Conservation (phyloP, 2,797 vertebrate genomes). For the Phylloscopus collybita region DNA sequence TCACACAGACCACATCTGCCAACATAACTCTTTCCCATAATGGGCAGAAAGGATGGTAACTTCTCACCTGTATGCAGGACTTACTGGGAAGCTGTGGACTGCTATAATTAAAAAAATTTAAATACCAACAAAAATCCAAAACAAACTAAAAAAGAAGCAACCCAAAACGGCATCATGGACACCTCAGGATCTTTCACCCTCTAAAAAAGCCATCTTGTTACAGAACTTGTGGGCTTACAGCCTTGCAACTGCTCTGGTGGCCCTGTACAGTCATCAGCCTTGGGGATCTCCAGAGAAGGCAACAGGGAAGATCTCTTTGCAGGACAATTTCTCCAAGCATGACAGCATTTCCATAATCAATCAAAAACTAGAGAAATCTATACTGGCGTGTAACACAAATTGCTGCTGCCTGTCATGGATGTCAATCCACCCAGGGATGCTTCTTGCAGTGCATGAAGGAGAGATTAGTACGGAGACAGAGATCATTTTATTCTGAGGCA, state of each 20-base stretch:
- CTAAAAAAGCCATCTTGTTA: not conserved
- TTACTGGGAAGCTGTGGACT: not conserved
- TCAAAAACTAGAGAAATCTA: not conserved
- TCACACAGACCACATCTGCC: not conserved
- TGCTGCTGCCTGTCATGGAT: not conserved
- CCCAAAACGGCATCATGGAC: not conserved
- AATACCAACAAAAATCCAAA: fast-evolving
- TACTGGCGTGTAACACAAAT: not conserved
- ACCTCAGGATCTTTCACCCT: not conserved
- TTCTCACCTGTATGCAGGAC: not conserved
- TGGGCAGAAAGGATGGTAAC: not conserved
- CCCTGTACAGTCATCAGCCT: not conserved
- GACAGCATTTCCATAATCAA: not conserved
- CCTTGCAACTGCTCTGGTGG: not conserved
- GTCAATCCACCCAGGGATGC: not conserved
- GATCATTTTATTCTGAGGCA: not conserved
- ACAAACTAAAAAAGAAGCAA: not conserved
- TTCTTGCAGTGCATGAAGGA: not conserved
- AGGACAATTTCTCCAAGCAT: not conserved
- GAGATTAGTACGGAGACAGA: not conserved
- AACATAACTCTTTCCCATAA: not conserved
- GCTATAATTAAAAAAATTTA: not conserved
- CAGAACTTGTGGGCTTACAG: not conserved
- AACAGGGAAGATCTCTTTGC: not conserved
- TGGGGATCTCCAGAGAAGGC: not conserved